Conservation (phyloP, 2,113 vertebrate genomes). For the Chionis minor region DNA sequence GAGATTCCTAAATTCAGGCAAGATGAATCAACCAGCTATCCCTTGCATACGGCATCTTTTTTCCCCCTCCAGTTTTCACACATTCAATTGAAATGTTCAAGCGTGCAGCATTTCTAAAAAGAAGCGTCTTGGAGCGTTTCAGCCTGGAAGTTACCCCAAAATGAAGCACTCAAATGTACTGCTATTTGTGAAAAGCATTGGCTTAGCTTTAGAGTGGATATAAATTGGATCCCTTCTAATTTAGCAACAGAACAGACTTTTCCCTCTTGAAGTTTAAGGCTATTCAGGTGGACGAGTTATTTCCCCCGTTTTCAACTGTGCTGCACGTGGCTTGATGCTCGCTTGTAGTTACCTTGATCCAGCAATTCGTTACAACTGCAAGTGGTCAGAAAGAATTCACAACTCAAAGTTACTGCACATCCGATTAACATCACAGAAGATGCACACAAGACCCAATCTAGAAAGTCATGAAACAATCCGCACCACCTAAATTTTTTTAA, state of each 20-base stretch:
- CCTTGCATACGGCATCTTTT: rapidly evolving
- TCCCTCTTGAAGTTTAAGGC: neutral
- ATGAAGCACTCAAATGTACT: neutral
- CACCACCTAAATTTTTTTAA: neutral
- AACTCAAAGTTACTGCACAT: neutral
- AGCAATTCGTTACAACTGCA: neutral
- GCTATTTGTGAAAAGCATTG: neutral
- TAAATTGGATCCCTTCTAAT: neutral
- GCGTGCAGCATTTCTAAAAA: neutral
- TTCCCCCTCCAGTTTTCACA: neutral
- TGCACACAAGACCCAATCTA: neutral
- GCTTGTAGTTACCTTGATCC: neutral
- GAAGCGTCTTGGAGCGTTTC: neutral
- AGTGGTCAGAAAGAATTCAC: neutral
- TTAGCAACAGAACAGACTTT: neutral
- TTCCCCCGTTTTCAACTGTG: neutral
- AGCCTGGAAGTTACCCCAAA: neutral
- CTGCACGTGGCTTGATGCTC: neutral
- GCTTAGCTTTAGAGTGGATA: neutral
- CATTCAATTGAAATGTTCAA: neutral
- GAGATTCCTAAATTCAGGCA: neutral
- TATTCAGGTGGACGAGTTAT: neutral
- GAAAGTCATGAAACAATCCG: neutral
- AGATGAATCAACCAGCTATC: neutral
- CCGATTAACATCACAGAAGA: neutral